phyloP scores from a whole-genome alignment of 2,888 invertebrate genomes.

The Phaonia tiefii region DNA sequence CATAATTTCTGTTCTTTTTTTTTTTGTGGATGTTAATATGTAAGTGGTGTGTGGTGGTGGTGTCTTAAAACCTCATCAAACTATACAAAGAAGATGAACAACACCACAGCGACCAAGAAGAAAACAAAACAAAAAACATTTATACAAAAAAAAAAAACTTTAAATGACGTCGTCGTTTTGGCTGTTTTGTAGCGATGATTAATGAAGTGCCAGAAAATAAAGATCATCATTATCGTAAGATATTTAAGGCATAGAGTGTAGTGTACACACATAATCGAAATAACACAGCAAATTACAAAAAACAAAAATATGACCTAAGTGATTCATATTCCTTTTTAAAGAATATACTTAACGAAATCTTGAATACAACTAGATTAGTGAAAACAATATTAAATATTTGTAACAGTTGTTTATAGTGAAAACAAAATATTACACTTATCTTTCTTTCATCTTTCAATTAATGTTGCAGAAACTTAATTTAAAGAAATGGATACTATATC shows the following conservation, averaged over 20 bases:
- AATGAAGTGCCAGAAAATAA: slow-evolving; percentile 79
- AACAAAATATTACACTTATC: too few relatives aligned
- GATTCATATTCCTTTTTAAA: too few relatives aligned
- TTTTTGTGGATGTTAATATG: slow-evolving; percentile 28
- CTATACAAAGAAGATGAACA: not conserved
- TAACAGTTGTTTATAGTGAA: too few relatives aligned
- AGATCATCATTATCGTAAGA: slow-evolving; percentile 68
- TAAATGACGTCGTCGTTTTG: slow-evolving; percentile 67
- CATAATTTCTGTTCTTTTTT: slow-evolving; percentile 33
- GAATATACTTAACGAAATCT: too few relatives aligned
- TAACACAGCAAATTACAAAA: slow-evolving; percentile 30
- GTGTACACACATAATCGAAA: slow-evolving; percentile 33
- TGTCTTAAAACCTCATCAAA: slow-evolving; percentile 4
- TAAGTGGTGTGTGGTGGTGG: not conserved
- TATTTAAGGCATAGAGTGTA: slow-evolving; percentile 61
- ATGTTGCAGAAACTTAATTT: too few relatives aligned
- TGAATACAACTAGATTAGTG: too few relatives aligned
- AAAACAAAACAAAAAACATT: slow-evolving; percentile 56
- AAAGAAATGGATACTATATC: too few relatives aligned
- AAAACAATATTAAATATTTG: too few relatives aligned
- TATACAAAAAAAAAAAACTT: slow-evolving; percentile 47
- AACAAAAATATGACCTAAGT: slow-evolving; percentile 36
- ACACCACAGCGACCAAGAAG: slow-evolving; percentile 24
- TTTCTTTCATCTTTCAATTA: too few relatives aligned
- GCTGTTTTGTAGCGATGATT: slow-evolving; percentile 78